A percentile compares a stretch with the other conserved stretches of the same genome.
Conservation (phyloP, 2,888 invertebrate genomes). For the Clanis bilineata region DNA sequence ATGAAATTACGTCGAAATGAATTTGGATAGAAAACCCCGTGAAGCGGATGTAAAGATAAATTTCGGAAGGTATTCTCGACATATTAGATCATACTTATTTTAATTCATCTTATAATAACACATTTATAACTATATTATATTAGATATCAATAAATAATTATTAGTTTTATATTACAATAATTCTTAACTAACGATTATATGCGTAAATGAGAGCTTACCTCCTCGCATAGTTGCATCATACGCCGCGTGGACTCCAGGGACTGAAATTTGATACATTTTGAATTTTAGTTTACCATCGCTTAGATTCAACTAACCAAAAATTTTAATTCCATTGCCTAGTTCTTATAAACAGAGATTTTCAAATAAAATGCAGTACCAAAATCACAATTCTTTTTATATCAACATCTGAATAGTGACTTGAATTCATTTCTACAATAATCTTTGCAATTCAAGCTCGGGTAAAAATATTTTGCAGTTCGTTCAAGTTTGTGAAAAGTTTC, state of each 20-base stretch:
- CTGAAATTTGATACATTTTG: conserved; percentile 81
- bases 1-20: neutral
- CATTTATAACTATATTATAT: neutral
- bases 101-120: neutral
- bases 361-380: neutral
- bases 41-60: conserved; percentile 1
- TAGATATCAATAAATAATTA: neutral
- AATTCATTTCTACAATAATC: neutral
- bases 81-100: conserved; percentile 24
- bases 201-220: conserved; percentile 84
- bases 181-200: neutral
- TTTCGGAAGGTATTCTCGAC: conserved; percentile 61
- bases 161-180: neutral
- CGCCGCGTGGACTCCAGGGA: conserved; percentile 95
- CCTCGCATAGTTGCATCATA: conserved; percentile 96
- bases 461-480: neutral
- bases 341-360: neutral
- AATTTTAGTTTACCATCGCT: neutral
- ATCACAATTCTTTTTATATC: neutral
- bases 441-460: neutral
- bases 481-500: neutral
- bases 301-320: neutral
- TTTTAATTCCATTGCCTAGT: no score
- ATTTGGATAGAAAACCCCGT: neutral
- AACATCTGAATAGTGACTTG: neutral